Conservation (phyloP, 2,113 vertebrate species). For the Odontophorus gujanensis region DNA sequence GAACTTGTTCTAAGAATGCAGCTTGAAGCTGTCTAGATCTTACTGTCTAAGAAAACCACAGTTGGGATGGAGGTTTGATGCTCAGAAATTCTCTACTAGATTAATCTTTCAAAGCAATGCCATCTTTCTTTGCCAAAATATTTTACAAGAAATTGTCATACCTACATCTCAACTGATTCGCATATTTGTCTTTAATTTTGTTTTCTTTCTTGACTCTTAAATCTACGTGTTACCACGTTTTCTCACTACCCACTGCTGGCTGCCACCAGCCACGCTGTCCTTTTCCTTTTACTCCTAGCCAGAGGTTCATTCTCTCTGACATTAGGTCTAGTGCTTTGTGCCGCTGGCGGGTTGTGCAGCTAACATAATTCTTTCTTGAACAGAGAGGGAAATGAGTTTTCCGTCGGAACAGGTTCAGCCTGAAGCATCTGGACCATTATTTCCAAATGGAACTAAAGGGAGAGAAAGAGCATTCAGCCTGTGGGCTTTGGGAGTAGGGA, state of each 20-base stretch:
- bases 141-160: background rate
- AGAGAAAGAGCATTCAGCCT: background rate
- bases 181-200: background rate
- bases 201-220: background rate
- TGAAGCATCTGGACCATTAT: background rate
- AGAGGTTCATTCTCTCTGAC: background rate
- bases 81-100: background rate
- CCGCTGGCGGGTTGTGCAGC: background rate
- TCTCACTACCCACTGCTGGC: background rate
- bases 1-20: background rate
- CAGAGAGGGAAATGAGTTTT: background rate
- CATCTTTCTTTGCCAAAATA: background rate
- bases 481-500: background rate
- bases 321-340: fast-evolving
- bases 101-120: background rate
- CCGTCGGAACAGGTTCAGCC: background rate
- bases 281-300: background rate
- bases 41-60: background rate
- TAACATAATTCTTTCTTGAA: background rate
- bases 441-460: background rate
- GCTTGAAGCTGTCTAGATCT: background rate
- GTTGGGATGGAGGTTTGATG: background rate
- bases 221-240: background rate
- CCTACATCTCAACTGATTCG: background rate
- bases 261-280: background rate